Conservation (phyloP, 1,140 invertebrate genomes). For the Neotoxoptera formosana region DNA sequence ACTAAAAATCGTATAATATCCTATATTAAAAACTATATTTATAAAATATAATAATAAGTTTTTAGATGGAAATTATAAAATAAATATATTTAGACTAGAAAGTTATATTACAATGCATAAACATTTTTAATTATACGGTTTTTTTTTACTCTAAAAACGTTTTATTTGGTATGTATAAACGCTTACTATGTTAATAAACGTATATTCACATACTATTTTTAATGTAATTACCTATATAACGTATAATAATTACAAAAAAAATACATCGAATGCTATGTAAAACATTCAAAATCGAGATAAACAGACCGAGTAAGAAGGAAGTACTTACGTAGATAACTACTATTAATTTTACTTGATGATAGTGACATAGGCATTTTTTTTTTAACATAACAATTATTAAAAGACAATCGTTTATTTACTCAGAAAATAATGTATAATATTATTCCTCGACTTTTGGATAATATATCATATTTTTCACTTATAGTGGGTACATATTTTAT, state of each 20-base stretch:
- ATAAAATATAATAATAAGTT: too few species aligned
- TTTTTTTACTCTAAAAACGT: background rate
- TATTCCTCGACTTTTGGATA: background rate
- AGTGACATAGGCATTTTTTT: background rate
- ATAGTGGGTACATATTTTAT: background rate
- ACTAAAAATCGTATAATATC: too few species aligned
- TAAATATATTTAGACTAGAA: too few species aligned
- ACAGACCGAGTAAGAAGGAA: background rate
- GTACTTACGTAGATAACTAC: background rate
- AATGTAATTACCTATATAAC: background rate
- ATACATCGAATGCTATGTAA: background rate
- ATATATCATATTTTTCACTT: background rate
- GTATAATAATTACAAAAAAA: background rate
- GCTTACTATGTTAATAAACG: too few species aligned
- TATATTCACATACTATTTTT: background rate
- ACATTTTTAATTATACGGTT: background rate
- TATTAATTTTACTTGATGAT: background rate
- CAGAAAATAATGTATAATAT: too few species aligned
- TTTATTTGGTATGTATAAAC: too few species aligned
- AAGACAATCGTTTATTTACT: background rate
- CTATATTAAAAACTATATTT: too few species aligned
- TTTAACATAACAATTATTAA: background rate
- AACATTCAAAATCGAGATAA: background rate
- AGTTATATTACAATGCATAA: too few species aligned
- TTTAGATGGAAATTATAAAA: too few species aligned